Evolutionary conservation across 2,888 invertebrate genomes (phyloP).

Genomic region (Pardosa pseudoannulata): DNA sequence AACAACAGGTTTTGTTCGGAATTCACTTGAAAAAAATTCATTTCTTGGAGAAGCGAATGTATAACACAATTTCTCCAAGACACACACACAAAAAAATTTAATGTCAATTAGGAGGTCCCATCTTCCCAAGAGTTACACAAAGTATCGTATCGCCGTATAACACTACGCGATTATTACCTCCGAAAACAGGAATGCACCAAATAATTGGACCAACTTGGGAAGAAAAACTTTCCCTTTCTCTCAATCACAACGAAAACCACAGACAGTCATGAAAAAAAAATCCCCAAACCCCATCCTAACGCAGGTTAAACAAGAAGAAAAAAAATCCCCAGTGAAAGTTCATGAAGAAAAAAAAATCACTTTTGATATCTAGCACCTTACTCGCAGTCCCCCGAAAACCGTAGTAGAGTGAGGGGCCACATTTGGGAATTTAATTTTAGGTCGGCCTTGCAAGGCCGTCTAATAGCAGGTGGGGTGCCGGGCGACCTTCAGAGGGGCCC

Average conservation of each 20-base stretch:
- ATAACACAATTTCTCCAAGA: too few species aligned
- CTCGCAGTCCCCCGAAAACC: conserved; percentile 31
- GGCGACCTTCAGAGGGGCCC: conserved; percentile 47
- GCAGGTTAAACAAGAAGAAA: not conserved
- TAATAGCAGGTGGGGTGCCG: conserved; percentile 47
- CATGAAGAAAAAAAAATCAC: not conserved
- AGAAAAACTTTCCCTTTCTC: not conserved
- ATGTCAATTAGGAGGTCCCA: too few species aligned
- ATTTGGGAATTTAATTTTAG: conserved; percentile 27
- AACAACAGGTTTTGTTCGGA: too few species aligned
- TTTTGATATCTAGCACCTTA: conserved; percentile 29
- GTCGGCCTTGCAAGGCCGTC: conserved; percentile 58
- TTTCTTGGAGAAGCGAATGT: too few species aligned
- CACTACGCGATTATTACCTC: too few species aligned
- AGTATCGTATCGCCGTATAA: too few species aligned
- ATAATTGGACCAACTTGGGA: too few species aligned
- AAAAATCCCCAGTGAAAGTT: not conserved
- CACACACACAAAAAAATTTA: too few species aligned
- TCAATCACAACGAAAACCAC: too few species aligned
- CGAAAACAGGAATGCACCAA: too few species aligned
- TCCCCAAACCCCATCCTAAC: not conserved
- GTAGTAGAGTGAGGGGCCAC: conserved; percentile 14
- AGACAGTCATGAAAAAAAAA: conserved; percentile 19
- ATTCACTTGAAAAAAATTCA: too few species aligned
- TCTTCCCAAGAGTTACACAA: too few species aligned